Conservation (phyloP, 2,888 invertebrate genomes). For the Catonia carolina region DNA sequence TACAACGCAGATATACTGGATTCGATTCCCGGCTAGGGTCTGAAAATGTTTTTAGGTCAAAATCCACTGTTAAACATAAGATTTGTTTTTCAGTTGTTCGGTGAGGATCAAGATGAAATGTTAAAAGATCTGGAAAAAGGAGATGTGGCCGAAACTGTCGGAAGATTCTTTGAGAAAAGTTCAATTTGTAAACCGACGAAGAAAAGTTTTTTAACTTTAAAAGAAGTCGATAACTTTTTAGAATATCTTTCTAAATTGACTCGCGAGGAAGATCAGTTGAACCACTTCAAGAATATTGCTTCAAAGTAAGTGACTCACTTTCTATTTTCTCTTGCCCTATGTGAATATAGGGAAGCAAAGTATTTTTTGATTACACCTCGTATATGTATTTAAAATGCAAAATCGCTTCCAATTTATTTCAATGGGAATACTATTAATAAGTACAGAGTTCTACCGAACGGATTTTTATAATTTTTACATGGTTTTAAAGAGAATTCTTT, state of each 20-base stretch:
- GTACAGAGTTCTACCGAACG: too few relatives aligned
- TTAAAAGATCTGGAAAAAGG: slow-evolving; percentile 79
- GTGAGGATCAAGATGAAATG: slow-evolving; percentile 70
- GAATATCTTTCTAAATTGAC: slow-evolving; percentile 66
- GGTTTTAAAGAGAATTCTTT: too few relatives aligned
- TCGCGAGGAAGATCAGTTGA: slow-evolving; percentile 79
- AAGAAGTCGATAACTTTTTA: slow-evolving; percentile 71
- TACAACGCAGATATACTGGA: too few relatives aligned
- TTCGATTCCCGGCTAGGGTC: too few relatives aligned
- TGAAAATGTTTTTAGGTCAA: too few relatives aligned
- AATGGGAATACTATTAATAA: too few relatives aligned
- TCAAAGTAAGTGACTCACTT: slow-evolving; percentile 42
- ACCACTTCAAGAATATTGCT: slow-evolving; percentile 65
- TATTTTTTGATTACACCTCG: neutral
- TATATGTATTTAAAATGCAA: neutral
- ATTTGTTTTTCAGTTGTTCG: too few relatives aligned
- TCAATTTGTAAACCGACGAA: slow-evolving; percentile 49
- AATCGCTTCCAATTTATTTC: too few relatives aligned
- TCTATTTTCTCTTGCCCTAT: neutral
- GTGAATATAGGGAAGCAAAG: too few relatives aligned
- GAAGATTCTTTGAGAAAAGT: slow-evolving; percentile 65
- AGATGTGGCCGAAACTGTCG: slow-evolving; percentile 82
- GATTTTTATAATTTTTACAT: too few relatives aligned
- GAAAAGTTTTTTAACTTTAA: slow-evolving; percentile 64
- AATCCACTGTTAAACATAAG: too few relatives aligned